Base-by-base conservation (phyloP, 2,113 vertebrate species). In the Ondatra zibethicus region DNA sequence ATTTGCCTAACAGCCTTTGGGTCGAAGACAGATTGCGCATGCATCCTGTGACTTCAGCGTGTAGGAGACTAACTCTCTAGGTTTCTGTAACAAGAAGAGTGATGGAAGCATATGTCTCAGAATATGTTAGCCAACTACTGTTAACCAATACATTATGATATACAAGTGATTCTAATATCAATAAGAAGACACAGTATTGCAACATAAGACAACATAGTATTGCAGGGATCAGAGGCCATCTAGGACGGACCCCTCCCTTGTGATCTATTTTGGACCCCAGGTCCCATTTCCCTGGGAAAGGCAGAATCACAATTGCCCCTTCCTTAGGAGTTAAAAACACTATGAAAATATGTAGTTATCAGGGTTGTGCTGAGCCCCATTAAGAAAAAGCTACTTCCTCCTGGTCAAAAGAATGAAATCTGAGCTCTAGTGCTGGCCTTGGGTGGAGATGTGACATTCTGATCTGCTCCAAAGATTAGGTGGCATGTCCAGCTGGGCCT, bases 181-280 rank as follows among this genome's bases (percentile, higher is more conserved):
- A 45, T 39, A 91, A 88, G 88, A 88, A 96, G 93, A 76, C 16
- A 63, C 45, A 78, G 58, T 23, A 58, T 58, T 58, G 58, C 58
- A 58, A 21, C 58, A 58, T 58, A 21, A 58, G n/a, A n/a, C 16
- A 91, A 82, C 29, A 17, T 27, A 77, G 58, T 85, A 61, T 82
- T 39, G 33, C 80, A 39, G 7, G 6, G n/a, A 39, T 84, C 3
- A 3, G 55, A 84, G n/a, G 55, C 23, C 25, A 63, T 42, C n/a
- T 39, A 84, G 23, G n/a, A 84, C 29, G 23, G 25, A 42, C 55
- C 78, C 31, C 10, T 52, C 31, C 31, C 5, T n/a, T 36, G 25
- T 39, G 17, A 72, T 39, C 3, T 58, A 75, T 75, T 81, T 81
- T 81, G 36, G 78, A 81, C 21, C 33, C 36, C 52, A 81, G 33